Evolutionary conservation across 2,113 vertebrate species (phyloP).

Genomic region (Xerus inauris): DNA sequence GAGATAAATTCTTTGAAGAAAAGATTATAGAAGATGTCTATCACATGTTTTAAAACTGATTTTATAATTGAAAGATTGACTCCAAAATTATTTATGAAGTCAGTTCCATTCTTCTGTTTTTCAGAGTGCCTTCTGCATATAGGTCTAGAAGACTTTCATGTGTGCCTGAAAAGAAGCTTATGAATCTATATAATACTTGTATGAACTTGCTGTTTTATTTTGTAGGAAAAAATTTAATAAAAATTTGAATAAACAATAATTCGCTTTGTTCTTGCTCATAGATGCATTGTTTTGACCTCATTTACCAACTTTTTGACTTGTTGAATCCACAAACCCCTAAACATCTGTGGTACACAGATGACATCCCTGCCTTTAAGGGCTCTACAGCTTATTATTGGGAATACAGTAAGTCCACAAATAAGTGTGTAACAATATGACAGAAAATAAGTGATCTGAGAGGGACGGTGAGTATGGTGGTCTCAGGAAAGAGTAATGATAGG

Average conservation of each 20-base stretch:
- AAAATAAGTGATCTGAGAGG: not conserved
- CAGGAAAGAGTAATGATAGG: not conserved
- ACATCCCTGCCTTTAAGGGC: not conserved
- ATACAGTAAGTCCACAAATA: not conserved
- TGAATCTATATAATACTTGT: not conserved
- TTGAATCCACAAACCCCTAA: not conserved
- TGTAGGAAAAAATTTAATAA: not conserved
- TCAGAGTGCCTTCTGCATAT: constrained; percentile 16
- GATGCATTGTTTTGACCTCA: not conserved
- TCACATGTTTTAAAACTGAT: not conserved
- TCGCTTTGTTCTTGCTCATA: not conserved
- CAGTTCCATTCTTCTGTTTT: not conserved
- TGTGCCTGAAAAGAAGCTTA: not conserved
- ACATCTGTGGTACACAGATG: not conserved
- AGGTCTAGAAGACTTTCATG: not conserved
- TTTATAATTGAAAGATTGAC: constrained; percentile 39
- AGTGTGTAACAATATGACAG: not conserved
- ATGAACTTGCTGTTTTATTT: constrained; percentile 30
- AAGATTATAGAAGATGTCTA: not conserved
- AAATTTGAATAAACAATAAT: not conserved
- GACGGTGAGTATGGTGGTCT: not conserved
- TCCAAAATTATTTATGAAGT: not conserved
- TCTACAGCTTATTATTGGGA: not conserved
- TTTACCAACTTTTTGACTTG: not conserved
- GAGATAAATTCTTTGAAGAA: constrained; percentile 28